Conservation (phyloP, 2,797 vertebrate species). For the Hyperoplus immaculatus region DNA sequence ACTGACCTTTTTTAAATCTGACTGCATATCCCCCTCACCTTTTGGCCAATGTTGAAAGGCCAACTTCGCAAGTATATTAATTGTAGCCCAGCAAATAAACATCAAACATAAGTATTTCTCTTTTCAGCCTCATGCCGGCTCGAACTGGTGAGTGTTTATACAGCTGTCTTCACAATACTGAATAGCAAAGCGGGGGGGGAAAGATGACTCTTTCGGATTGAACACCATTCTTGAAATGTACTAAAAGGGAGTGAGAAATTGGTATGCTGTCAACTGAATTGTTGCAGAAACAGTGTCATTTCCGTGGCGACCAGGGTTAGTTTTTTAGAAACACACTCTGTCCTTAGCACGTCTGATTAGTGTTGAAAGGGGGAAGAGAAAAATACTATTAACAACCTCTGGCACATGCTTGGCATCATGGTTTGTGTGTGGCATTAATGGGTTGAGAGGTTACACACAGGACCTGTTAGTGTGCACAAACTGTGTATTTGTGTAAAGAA, state of each 20-base stretch:
- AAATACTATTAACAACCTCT: conserved; percentile 29
- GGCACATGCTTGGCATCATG: conserved; percentile 1
- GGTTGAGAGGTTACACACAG: conserved; percentile 4
- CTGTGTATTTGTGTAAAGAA: conserved; percentile 17
- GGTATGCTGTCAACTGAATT: conserved; percentile 39
- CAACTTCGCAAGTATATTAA: conserved; percentile 14
- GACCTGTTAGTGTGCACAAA: conserved; percentile 2
- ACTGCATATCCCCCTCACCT: conserved; percentile 6
- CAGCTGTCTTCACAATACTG: conserved; percentile 49
- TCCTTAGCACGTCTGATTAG: conserved; percentile 25
- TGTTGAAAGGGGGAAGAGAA: neutral
- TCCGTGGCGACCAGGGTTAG: conserved; percentile 13
- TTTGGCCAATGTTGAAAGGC: conserved; percentile 28
- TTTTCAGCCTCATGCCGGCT: conserved; percentile 38
- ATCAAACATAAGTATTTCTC: conserved; percentile 35
- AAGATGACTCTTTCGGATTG: conserved; percentile 22
- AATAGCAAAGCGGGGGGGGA: neutral
- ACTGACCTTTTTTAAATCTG: conserved; percentile 4
- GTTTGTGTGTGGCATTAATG: conserved; percentile 5
- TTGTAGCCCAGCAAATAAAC: conserved; percentile 4
- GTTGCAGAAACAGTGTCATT: conserved; percentile 37
- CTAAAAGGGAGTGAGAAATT: conserved; percentile 48
- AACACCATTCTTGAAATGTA: conserved; percentile 35
- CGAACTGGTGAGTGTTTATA: conserved; percentile 42
- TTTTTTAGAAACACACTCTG: conserved; percentile 26